Evolutionary conservation across 1,140 invertebrate genomes (phyloP), one percentile per base, ranked within the genome.

Genomic region (Pseudomyrmex gracilis): DNA sequence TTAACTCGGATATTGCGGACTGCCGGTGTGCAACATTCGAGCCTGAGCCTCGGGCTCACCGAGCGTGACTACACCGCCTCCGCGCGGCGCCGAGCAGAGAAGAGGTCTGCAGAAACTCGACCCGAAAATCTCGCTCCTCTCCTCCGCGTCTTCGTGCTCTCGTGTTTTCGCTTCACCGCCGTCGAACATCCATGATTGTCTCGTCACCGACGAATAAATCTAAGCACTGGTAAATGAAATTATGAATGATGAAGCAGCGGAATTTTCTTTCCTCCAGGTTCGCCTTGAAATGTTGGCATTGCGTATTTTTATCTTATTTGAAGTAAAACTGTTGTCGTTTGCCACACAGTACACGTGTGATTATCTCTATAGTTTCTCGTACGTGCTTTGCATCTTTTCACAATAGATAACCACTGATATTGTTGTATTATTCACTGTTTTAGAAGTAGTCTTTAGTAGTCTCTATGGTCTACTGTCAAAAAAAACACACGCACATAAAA

Each of bases 41-140:
- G 76, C 76, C 51, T 70, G 51, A 71, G 76, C 66, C 66, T 80
- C 76, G 20, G 66, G 66, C 76, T 80, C 66, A 53, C 43, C 66
- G 66, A 80, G 76, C 76, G 76, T 80, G 53, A 80, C 76, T 80
- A 80, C 53, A 67, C 66, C 20, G 55, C 76, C 34, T 80, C n/a
- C 53, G 66, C 22, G 68, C 66, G 53, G 12, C 22, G 22, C 22
- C 34, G 53, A 70, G 66, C 76, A 10, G n/a, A 70, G 76, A 43
- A 20, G 66, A 70, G 66, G 45, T 22, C 76, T 43, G 76, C 76
- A 78, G 76, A 43, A 78, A 78, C 12, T 53, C 76, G 76, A 78
- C 20, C 64, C 76, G 53, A 80, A 80, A 80, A 80, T 80, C 66
- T 80, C 76, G 51, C 45, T 70, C 8, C 53, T 70, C 66, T 71